Evolutionary conservation across 2,888 invertebrate species (phyloP).

Genomic region (Parnassius glacialis): DNA sequence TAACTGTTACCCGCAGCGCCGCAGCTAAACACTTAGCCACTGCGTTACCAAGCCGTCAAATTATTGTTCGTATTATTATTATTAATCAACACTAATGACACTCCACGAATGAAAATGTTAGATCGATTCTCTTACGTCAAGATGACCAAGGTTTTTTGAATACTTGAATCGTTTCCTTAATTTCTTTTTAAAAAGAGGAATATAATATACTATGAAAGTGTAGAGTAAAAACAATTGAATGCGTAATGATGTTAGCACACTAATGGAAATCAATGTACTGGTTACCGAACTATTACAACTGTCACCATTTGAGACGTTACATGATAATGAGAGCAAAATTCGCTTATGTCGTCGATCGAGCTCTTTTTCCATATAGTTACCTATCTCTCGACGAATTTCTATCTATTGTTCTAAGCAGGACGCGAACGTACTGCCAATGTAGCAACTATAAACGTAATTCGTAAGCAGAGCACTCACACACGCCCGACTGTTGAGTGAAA

Average conservation of each 20-base stretch:
- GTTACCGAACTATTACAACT: constrained; percentile 21
- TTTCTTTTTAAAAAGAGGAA: too few species aligned
- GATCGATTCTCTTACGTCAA: too few species aligned
- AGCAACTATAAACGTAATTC: constrained; percentile 58
- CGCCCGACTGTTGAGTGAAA: constrained; percentile 62
- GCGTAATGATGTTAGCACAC: constrained; percentile 14
- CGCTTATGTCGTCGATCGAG: constrained; percentile 40
- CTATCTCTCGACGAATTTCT: constrained; percentile 67
- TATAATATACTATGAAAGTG: not conserved
- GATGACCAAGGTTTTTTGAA: too few species aligned
- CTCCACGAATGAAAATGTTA: too few species aligned
- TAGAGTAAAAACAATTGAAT: not conserved
- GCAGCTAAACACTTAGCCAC: too few species aligned
- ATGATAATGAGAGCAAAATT: constrained; percentile 45
- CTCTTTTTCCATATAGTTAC: constrained; percentile 44
- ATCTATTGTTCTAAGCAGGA: constrained; percentile 70
- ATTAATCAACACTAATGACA: too few species aligned
- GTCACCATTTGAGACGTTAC: constrained; percentile 29
- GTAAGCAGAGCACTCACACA: constrained; percentile 62
- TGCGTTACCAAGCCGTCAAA: too few species aligned
- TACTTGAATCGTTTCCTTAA: too few species aligned
- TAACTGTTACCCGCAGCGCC: too few species aligned
- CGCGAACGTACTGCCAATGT: constrained; percentile 67
- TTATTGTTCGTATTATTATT: too few species aligned
- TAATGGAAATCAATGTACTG: constrained; percentile 16